Percentiles rank a stretch among this genome's conserved stretches.
Conservation (phyloP, 1,140 invertebrate species). For the Brachionus plicatilis region DNA sequence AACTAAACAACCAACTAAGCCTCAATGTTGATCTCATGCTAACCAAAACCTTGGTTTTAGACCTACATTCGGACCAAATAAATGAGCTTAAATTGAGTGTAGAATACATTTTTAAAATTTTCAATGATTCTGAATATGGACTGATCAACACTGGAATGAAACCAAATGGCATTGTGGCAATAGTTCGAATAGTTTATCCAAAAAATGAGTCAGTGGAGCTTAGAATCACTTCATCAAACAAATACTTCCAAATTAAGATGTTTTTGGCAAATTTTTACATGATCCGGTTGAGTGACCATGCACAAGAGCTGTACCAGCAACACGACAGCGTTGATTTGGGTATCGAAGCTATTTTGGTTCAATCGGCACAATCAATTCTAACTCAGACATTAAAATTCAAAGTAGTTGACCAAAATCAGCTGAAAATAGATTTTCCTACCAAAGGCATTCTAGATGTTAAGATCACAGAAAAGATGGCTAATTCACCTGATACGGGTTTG, state of each 20-base stretch:
- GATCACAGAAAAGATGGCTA: neutral
- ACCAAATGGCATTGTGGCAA: slow-evolving; percentile 11
- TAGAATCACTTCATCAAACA: neutral
- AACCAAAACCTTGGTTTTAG: neutral
- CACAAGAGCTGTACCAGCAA: neutral
- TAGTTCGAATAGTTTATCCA: neutral
- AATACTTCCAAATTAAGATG: slow-evolving; percentile 22
- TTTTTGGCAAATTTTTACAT: slow-evolving; percentile 37
- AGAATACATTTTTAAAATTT: slow-evolving; percentile 36
- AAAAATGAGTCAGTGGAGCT: neutral
- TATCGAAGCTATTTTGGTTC: neutral
- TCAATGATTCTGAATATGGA: slow-evolving; percentile 11
- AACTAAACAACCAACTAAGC: neutral
- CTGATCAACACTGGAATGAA: neutral
- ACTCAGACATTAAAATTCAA: neutral
- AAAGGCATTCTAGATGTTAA: neutral
- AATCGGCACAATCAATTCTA: neutral
- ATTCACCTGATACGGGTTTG: neutral
- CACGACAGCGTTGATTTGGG: neutral
- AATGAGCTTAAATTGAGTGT: neutral
- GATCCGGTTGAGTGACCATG: neutral
- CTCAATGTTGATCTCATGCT: neutral
- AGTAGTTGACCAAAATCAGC: neutral
- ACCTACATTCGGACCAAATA: neutral
- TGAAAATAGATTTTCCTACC: neutral